Percentiles rank a stretch among this genome's conserved stretches.
These are phyloP conservation scores for Lithosia quadra DNA, from an alignment of 2,888 invertebrate species.

Conservation along the genomic window DNA sequence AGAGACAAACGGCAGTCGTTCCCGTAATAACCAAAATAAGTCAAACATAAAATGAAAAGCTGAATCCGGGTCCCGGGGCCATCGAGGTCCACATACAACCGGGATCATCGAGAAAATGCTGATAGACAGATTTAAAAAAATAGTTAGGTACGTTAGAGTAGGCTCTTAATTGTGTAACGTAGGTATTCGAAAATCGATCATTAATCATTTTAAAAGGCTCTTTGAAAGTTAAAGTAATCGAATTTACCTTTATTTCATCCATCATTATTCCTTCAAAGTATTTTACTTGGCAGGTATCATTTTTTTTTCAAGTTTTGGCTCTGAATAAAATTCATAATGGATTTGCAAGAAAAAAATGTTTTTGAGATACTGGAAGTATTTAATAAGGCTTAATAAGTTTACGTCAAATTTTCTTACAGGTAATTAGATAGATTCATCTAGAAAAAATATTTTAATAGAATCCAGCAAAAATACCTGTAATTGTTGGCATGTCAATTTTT, in stretches of 20 bases:
- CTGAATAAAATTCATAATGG: constrained; percentile 19
- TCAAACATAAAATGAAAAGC: too few relatives aligned
- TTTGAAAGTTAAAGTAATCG: constrained; percentile 38
- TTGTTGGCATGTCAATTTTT: too few relatives aligned
- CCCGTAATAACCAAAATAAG: too few relatives aligned
- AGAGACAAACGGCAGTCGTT: too few relatives aligned
- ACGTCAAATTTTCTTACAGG: background rate
- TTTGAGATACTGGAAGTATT: constrained; percentile 17
- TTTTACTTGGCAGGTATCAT: constrained; percentile 17
- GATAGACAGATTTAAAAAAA: too few relatives aligned
- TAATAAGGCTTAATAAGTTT: background rate
- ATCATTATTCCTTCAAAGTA: constrained; percentile 21
- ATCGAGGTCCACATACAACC: too few relatives aligned
- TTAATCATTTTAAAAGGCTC: constrained; percentile 53
- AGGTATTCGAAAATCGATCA: constrained; percentile 34
- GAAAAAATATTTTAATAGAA: too few relatives aligned
- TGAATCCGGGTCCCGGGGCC: too few relatives aligned
- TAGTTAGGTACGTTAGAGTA: too few relatives aligned
- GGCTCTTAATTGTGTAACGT: too few relatives aligned
- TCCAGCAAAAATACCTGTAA: too few relatives aligned
- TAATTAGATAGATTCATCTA: background rate
- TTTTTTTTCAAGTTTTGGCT: constrained; percentile 10
- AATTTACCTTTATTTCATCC: constrained; percentile 41
- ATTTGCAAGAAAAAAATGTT: constrained; percentile 13
- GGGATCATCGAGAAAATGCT: too few relatives aligned